Conservation (phyloP, 1,140 invertebrate species). For the Heliconius eleuchia region DNA sequence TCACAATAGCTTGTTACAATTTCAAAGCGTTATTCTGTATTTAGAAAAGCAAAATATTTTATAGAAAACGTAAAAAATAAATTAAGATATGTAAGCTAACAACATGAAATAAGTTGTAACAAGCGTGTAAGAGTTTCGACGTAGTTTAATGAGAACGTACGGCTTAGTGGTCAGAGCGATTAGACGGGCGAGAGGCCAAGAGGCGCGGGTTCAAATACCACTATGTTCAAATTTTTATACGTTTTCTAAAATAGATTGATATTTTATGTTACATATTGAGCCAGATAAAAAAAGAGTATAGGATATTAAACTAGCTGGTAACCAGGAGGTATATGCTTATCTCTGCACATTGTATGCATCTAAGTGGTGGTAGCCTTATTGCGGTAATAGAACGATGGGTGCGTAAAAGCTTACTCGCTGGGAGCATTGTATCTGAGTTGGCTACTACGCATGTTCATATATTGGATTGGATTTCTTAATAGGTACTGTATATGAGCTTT, state of each 20-base stretch:
- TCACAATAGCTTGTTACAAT: background rate
- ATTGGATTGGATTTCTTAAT: background rate
- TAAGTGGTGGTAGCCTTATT: constrained; percentile 53
- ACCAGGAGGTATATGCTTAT: constrained; percentile 54
- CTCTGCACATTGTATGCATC: constrained; percentile 62
- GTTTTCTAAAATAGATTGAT: background rate
- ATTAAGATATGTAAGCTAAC: too few relatives aligned
- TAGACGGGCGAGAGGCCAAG: too few relatives aligned
- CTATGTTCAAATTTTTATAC: too few relatives aligned
- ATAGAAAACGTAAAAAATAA: background rate
- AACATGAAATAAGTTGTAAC: too few relatives aligned
- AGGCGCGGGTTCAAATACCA: too few relatives aligned
- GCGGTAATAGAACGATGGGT: constrained; percentile 46
- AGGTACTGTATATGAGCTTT: background rate
- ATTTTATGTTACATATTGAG: constrained; percentile 26
- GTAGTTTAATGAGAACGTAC: too few relatives aligned
- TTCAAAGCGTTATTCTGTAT: too few relatives aligned
- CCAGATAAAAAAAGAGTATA: constrained; percentile 41
- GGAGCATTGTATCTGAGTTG: background rate
- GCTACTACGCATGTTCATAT: background rate
- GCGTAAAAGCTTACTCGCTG: constrained; percentile 13
- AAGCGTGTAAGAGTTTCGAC: too few relatives aligned
- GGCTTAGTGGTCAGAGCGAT: too few relatives aligned
- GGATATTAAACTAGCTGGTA: constrained; percentile 52
- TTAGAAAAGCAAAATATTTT: too few relatives aligned